A percentile compares a stretch with the other conserved stretches of the same genome.
These are phyloP conservation scores for Bergia sp. DNA, from an alignment of 92 coral and sea anemone genomes.

Conservation along the genomic window DNA sequence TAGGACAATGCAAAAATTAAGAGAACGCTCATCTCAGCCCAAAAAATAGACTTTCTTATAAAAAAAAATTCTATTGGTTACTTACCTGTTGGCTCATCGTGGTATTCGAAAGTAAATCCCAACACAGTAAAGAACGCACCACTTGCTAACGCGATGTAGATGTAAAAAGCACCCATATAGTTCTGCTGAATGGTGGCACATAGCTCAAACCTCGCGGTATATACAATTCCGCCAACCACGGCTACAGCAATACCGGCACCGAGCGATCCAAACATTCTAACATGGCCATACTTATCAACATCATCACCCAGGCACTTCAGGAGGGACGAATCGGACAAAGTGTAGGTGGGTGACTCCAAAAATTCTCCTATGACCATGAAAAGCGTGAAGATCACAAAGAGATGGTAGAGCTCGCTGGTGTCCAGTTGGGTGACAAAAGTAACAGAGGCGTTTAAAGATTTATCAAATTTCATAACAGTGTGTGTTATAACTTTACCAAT, in stretches of 20 bases:
- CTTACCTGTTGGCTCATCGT: conserved; percentile 9
- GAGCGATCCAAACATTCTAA: conserved; percentile 60
- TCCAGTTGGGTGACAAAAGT: conserved; percentile 44
- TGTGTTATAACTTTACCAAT: conserved; percentile 20
- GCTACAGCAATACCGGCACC: conserved; percentile 59
- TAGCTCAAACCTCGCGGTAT: conserved; percentile 35
- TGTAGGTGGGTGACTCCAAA: conserved; percentile 61
- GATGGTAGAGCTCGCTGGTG: conserved; percentile 50
- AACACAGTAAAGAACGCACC: conserved; percentile 34
- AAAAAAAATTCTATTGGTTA: too few species aligned
- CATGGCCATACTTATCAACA: conserved; percentile 48
- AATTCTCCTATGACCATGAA: conserved; percentile 59
- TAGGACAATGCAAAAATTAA: too few species aligned
- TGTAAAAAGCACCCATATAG: conserved; percentile 29
- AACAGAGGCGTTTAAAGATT: conserved; percentile 38
- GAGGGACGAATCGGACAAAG: conserved; percentile 56
- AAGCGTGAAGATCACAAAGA: conserved; percentile 54
- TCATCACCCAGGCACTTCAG: conserved; percentile 49
- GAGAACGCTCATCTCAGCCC: too few species aligned
- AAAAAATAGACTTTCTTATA: too few species aligned
- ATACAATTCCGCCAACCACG: conserved; percentile 40
- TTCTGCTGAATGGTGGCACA: conserved; percentile 37
- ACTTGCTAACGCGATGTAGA: conserved; percentile 17
- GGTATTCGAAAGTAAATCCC: conserved; percentile 29
- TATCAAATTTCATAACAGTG: neutral